Evolutionary conservation across 2,888 invertebrate genomes (phyloP), one percentile per base, ranked within the genome.

Genomic region (Gerris lacustris): DNA sequence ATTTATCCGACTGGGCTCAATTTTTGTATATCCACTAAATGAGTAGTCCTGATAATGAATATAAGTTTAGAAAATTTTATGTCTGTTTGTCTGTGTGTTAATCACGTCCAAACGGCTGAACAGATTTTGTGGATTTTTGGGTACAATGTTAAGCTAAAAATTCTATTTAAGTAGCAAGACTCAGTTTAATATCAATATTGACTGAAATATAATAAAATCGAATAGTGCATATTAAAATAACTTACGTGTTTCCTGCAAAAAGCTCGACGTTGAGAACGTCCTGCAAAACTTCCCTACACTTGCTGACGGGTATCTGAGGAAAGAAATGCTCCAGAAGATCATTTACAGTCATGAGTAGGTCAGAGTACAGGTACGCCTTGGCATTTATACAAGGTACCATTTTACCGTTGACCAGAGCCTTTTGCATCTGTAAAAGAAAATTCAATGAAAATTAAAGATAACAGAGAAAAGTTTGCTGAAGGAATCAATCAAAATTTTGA

Each of bases 341-440:
- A 6, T 89, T 88, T 75, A 93, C 83, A 15, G 92, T 90, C 86
- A 92, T 91, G 79, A 92, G 83, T 77, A 91, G 84, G 80, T 92
- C 92, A 43, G 88, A 86, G 80, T 90, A 90, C 76, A 88, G 86
- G 82, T 88, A 91, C 17, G 92, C 90, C 83, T 92, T 91, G 82
- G 90, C 88, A 81, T 93, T 93, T 79, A 94, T 91, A 81, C 91
- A 92, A 70, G 90, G 90, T 76, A 93, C 88, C 85, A 91, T 86
- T 77, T 88, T 88, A 78, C 88, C 89, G 79, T 90, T 90, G 70
- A 93, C 88, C 73, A 89, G 83, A 64, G 90, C 91, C 79, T 90
- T 90, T 78, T 91, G 91, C 67, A 92, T 84, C 84, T 86, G 81
- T 47, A 79, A 80, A 31, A 78, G 55, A 66, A 55, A 15, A 69